A percentile compares a stretch with the other conserved stretches of the same genome.
Conservation (phyloP, 2,888 invertebrate genomes). For the Lasioglossum marginatum region DNA sequence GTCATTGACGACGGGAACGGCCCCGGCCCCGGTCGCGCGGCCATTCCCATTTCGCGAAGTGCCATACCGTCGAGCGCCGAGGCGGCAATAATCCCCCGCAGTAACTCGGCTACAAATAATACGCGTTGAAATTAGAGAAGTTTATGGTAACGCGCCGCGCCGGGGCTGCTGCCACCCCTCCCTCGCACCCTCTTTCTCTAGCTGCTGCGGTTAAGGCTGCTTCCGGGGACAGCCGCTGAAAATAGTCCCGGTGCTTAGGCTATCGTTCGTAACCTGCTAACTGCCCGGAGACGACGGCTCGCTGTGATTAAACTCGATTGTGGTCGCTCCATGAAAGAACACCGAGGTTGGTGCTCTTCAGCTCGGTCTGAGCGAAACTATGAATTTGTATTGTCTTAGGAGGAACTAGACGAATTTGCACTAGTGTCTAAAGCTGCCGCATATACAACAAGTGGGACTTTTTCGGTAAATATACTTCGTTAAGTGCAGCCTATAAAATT, state of each 20-base stretch:
- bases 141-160: conserved; percentile 39
- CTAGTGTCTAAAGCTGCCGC: not conserved
- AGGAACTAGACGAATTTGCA: not conserved
- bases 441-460: not conserved
- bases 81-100: conserved; percentile 32
- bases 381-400: too few relatives aligned
- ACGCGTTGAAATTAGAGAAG: conserved; percentile 42
- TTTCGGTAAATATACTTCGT: not conserved
- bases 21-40: not conserved
- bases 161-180: not conserved
- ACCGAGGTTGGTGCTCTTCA: not conserved
- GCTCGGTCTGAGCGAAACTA: not conserved
- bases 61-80: conserved; percentile 11
- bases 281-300: not conserved
- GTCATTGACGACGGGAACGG: conserved; percentile 18
- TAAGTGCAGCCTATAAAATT: not conserved
- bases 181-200: not conserved
- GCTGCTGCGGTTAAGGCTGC: not conserved
- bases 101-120: conserved; percentile 40
- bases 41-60: conserved; percentile 47
- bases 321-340: not conserved
- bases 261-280: conserved; percentile 15
- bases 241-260: conserved; percentile 17
- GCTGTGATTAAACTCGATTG: not conserved
- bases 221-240: conserved; percentile 14